Conservation (phyloP, 2,113 vertebrate genomes). For the Silurus glanis region DNA sequence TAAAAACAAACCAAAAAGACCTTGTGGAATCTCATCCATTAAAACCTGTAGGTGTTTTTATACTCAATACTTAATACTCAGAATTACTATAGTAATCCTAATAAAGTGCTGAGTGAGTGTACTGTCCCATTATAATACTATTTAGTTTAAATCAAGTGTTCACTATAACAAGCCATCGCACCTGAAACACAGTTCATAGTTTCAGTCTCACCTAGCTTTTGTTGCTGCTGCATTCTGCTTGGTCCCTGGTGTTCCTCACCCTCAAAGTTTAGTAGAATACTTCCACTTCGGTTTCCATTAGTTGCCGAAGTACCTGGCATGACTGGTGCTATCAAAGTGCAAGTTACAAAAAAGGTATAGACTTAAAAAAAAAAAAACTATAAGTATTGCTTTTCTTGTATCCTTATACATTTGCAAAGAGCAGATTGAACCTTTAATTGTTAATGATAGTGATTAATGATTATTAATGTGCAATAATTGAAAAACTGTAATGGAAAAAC, state of each 20-base stretch:
- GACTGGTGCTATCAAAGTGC: slow-evolving; percentile 51
- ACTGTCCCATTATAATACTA: background rate
- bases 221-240: slow-evolving; percentile 53
- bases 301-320: slow-evolving; percentile 56
- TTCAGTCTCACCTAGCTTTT: slow-evolving; percentile 31
- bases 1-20: no score
- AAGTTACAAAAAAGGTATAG: background rate
- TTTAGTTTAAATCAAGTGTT: background rate
- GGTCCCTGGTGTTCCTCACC: slow-evolving; percentile 60
- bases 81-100: background rate
- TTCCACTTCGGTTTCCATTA: slow-evolving; percentile 62
- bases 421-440: background rate
- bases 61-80: background rate
- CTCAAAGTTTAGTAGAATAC: slow-evolving; percentile 67
- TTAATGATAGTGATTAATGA: background rate
- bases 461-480: background rate
- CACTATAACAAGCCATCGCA: background rate
- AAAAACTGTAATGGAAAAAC: background rate
- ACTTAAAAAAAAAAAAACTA: background rate
- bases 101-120: background rate
- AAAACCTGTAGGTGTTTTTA: background rate
- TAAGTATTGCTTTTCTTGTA: background rate
- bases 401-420: background rate
- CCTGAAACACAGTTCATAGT: background rate
- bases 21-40: background rate